Evolutionary conservation across 30 jellyfish, hydroid and myxozoan genomes (phyloP).

Genomic region (Aurelia aurita complex sp. Pacific): DNA sequence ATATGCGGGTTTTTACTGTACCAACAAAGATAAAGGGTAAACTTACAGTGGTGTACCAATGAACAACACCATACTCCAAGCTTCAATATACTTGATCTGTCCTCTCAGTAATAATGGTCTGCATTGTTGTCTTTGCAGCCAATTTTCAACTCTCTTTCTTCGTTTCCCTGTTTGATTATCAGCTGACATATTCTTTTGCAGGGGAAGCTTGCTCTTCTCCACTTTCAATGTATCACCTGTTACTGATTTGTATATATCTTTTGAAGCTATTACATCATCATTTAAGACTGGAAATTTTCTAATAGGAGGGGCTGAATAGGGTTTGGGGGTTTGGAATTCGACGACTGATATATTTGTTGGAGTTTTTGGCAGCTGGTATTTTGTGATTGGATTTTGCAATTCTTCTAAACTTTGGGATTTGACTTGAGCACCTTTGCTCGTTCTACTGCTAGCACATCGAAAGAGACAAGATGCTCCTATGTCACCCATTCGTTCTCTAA

Average conservation of each 20-base stretch:
- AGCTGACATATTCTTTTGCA: neutral
- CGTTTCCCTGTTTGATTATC: slow-evolving; percentile 5
- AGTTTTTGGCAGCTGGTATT: too few relatives aligned
- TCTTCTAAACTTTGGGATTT: too few relatives aligned
- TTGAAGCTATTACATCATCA: neutral
- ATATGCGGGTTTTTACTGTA: too few relatives aligned
- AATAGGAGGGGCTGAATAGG: too few relatives aligned
- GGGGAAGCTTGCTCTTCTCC: too few relatives aligned
- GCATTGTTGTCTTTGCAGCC: slow-evolving; percentile 56
- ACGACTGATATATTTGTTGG: too few relatives aligned
- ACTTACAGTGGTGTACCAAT: slow-evolving; percentile 73
- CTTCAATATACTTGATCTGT: slow-evolving; percentile 27
- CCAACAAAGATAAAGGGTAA: neutral
- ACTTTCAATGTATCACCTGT: too few relatives aligned
- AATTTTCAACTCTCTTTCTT: slow-evolving; percentile 25
- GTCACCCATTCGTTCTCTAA: neutral
- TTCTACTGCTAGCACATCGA: too few relatives aligned
- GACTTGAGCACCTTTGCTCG: too few relatives aligned
- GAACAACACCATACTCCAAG: slow-evolving; percentile 61
- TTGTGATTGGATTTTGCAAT: too few relatives aligned
- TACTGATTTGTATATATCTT: too few relatives aligned
- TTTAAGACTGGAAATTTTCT: neutral
- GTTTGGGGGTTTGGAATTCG: too few relatives aligned
- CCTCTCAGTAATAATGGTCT: slow-evolving; percentile 67
- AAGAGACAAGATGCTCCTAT: slow-evolving; percentile 6